Conservation (phyloP, 2,888 invertebrate species). For the Dasysyrphus albostriatus region DNA sequence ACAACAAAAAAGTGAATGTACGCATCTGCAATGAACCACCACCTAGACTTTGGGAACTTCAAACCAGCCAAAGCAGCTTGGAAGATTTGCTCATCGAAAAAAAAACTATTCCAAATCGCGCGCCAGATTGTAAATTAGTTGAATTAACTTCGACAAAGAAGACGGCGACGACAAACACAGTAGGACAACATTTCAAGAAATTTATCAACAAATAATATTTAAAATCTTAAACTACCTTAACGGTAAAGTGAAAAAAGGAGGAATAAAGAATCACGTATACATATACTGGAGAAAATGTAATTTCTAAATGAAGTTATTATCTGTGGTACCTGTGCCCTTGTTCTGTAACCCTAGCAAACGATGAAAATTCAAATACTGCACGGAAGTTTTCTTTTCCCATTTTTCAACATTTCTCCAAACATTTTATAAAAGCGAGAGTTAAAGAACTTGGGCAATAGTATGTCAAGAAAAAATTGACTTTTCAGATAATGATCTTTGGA, state of each 20-base stretch:
- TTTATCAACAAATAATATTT: not conserved
- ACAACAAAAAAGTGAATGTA: constrained; percentile 35
- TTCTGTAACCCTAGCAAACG: no score
- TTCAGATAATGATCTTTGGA: no score
- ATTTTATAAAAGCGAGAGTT: no score
- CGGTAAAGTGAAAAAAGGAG: not conserved
- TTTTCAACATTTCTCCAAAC: no score
- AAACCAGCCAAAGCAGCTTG: constrained; percentile 12
- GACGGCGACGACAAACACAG: not conserved
- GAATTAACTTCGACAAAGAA: constrained; percentile 37
- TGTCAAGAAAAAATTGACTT: no score
- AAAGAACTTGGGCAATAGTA: no score
- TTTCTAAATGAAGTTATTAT: not conserved
- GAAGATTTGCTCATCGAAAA: constrained; percentile 61
- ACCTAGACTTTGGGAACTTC: constrained; percentile 22
- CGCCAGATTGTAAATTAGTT: constrained; percentile 60
- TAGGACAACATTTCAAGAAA: not conserved
- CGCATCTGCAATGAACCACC: constrained; percentile 18
- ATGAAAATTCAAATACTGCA: no score
- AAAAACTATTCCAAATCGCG: constrained; percentile 66
- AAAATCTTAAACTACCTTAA: not conserved
- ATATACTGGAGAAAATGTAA: no score
- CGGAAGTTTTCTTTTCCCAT: no score
- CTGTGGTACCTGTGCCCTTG: no score
- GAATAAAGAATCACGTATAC: not conserved